Conservation (phyloP, 2,888 invertebrate genomes). For the Isotomurus palustris region DNA sequence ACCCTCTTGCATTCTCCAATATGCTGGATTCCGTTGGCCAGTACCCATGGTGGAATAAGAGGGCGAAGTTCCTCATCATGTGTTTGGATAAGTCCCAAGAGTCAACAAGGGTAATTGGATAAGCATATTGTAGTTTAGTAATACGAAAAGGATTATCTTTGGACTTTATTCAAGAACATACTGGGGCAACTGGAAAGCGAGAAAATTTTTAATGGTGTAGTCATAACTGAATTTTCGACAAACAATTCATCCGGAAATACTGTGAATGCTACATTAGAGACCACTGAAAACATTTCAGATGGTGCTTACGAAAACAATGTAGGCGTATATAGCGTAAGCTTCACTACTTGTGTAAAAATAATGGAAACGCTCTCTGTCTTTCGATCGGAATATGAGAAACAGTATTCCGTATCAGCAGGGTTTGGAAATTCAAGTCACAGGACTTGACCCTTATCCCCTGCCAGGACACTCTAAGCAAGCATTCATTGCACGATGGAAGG, state of each 20-base stretch:
- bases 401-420: constrained; percentile 1
- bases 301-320: not conserved
- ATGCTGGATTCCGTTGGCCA: constrained; percentile 21
- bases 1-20: constrained; percentile 38
- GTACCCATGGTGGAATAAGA: constrained; percentile 31
- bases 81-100: constrained; percentile 36
- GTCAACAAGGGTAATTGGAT: constrained; percentile 36
- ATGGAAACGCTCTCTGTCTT: too few relatives aligned
- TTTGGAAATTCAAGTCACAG: constrained; percentile 36
- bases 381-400: too few relatives aligned
- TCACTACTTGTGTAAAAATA: too few relatives aligned
- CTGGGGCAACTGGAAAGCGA: constrained; percentile 29
- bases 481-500: constrained; percentile 35
- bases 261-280: not conserved
- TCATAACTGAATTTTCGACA: constrained; percentile 29
- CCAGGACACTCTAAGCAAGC: constrained; percentile 36
- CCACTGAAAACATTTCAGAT: not conserved
- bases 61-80: constrained; percentile 33
- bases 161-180: not conserved
- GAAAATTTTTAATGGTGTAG: constrained; percentile 43
- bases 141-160: not conserved
- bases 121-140: too few relatives aligned
- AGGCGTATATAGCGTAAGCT: too few relatives aligned
- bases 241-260: constrained; percentile 12
- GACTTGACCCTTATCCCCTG: constrained; percentile 43